Evolutionary conservation across 2,113 vertebrate genomes (phyloP).

Genomic region (Vulpes vulpes): DNA sequence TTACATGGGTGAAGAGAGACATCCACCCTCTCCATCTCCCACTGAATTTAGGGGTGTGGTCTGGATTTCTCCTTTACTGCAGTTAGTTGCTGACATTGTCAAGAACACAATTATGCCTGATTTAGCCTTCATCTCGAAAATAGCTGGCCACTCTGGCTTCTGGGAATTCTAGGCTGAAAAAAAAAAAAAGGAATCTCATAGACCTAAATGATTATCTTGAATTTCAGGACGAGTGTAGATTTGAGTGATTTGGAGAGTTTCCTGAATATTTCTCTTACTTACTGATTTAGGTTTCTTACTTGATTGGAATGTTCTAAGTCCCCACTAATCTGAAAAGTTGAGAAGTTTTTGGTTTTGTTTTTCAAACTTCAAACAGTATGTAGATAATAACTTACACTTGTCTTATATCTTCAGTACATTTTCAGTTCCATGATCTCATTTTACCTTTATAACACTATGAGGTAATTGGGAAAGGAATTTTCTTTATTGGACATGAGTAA

Average conservation of each 20-base stretch:
- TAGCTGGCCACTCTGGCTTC: neutral
- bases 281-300: conserved; percentile 17
- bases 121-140: conserved; percentile 32
- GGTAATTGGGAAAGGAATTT: conserved; percentile 40
- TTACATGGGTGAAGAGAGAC: neutral
- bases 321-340: neutral
- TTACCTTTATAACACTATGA: neutral
- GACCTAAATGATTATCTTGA: neutral
- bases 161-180: neutral
- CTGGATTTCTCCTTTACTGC: neutral
- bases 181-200: neutral
- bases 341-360: neutral
- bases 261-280: neutral
- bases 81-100: neutral
- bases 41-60: neutral
- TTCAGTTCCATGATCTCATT: conserved; percentile 49
- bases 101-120: neutral
- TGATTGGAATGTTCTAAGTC: neutral
- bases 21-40: accelerated
- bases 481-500: neutral
- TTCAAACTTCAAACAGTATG: neutral
- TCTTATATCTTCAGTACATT: neutral
- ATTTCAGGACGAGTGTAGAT: neutral
- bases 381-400: neutral
- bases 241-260: neutral